Conservation (phyloP, 2,113 vertebrate genomes). For the Brachyhypopomus gauderio region DNA sequence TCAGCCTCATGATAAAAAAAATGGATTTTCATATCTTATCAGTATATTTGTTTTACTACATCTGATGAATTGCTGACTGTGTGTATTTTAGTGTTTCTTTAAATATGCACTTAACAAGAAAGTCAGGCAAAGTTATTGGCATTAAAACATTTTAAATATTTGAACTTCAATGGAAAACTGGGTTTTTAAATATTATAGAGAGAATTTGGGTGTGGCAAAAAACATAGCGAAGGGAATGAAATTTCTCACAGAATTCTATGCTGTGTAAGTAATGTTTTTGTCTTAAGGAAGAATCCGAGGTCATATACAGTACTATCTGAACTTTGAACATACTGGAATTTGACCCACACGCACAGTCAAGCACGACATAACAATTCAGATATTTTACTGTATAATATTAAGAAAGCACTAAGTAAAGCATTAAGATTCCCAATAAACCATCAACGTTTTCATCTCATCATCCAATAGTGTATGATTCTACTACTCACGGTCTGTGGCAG, state of each 20-base stretch:
- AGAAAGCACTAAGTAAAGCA: neutral
- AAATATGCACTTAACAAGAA: too few relatives aligned
- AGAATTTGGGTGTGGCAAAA: neutral
- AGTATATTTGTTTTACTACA: too few relatives aligned
- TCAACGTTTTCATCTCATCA: neutral
- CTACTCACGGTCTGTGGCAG: constrained; percentile 34
- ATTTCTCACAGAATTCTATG: neutral
- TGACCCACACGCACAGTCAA: neutral
- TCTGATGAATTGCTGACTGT: too few relatives aligned
- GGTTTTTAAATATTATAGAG: too few relatives aligned
- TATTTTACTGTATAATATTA: too few relatives aligned
- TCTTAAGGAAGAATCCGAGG: neutral
- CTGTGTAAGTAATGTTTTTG: neutral
- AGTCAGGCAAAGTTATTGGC: too few relatives aligned
- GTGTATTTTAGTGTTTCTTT: too few relatives aligned
- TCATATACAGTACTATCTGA: neutral
- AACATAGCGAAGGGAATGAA: neutral
- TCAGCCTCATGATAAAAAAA: too few relatives aligned
- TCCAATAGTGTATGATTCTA: neutral
- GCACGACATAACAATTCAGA: neutral
- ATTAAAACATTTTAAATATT: too few relatives aligned
- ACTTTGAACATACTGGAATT: neutral
- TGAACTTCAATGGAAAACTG: too few relatives aligned
- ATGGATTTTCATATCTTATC: too few relatives aligned
- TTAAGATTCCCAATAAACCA: neutral